phyloP scores from a whole-genome alignment of 2,113 vertebrate species.

The Piaya cayana region DNA sequence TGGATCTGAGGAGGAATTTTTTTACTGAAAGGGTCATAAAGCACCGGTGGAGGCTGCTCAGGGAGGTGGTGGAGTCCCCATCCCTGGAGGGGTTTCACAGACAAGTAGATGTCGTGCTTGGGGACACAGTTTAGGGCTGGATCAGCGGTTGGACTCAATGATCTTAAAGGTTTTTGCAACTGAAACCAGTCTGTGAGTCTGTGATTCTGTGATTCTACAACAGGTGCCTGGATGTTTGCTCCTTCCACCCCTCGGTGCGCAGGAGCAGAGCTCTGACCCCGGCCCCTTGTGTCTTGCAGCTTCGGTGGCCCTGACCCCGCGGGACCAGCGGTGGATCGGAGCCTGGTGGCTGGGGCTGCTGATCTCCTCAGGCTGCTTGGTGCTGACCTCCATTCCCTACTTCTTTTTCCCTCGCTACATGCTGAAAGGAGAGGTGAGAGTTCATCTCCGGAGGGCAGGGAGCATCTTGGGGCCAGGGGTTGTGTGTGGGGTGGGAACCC shows the following conservation, averaged over 20 bases:
- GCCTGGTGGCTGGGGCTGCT: slow-evolving; percentile 98
- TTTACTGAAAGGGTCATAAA: no score
- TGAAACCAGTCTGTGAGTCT: no score
- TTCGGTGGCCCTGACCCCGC: slow-evolving; percentile 71
- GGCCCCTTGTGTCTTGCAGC: slow-evolving; percentile 46
- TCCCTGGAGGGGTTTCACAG: no score
- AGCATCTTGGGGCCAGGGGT: neutral
- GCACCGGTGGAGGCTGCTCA: no score
- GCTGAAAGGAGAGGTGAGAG: slow-evolving; percentile 73
- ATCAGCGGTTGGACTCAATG: no score
- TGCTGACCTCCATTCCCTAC: slow-evolving; percentile 89
- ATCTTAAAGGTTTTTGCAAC: no score
- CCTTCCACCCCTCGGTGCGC: neutral
- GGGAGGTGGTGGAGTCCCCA: no score
- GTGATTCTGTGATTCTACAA: no score
- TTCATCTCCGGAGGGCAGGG: neutral
- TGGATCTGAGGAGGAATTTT: no score
- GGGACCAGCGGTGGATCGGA: slow-evolving; percentile 93
- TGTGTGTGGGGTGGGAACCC: neutral
- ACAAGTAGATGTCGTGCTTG: no score
- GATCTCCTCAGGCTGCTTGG: slow-evolving; percentile 80
- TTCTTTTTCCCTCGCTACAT: slow-evolving; percentile 91
- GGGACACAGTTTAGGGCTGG: no score
- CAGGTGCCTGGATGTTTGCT: neutral
- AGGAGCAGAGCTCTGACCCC: neutral